Conservation (phyloP, 2,888 invertebrate species). For the Habrosyne pyritoides region DNA sequence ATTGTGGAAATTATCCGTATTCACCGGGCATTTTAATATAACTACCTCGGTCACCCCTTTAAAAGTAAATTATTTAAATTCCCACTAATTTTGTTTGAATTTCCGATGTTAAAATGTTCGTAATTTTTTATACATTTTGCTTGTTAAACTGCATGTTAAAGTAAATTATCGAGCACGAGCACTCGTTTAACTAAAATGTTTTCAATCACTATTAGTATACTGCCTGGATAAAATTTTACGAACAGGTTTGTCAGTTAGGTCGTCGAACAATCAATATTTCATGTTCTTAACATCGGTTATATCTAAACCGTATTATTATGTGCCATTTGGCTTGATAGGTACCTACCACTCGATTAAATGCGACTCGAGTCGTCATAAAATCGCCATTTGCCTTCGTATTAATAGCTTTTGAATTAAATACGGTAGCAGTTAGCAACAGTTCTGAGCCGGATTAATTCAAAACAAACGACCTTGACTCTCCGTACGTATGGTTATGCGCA, state of each 20-base stretch:
- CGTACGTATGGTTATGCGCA: conserved; percentile 20
- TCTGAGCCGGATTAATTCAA: conserved; percentile 15
- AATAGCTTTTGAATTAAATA: conserved; percentile 32
- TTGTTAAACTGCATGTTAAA: not conserved
- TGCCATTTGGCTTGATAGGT: conserved; percentile 24
- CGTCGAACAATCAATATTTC: conserved; percentile 1
- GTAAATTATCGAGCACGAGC: not conserved
- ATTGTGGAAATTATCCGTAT: conserved; percentile 63
- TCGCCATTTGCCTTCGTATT: conserved; percentile 29
- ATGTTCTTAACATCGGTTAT: not conserved
- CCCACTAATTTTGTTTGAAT: not conserved
- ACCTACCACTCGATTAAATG: conserved; percentile 27
- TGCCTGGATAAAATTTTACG: not conserved
- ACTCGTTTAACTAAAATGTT: not conserved
- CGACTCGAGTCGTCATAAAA: conserved; percentile 33
- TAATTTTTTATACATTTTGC: not conserved
- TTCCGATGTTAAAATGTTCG: not conserved
- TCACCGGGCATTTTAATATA: conserved; percentile 53
- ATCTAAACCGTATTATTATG: conserved; percentile 20
- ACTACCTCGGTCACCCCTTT: conserved; percentile 22
- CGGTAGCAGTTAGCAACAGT: conserved; percentile 45
- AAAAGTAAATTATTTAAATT: conserved; percentile 22
- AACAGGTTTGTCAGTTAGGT: not conserved
- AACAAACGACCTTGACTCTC: conserved; percentile 46
- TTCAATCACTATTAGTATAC: not conserved